Base-by-base conservation (phyloP, 2,797 vertebrate genomes). In the Sebastes trivittatus region DNA sequence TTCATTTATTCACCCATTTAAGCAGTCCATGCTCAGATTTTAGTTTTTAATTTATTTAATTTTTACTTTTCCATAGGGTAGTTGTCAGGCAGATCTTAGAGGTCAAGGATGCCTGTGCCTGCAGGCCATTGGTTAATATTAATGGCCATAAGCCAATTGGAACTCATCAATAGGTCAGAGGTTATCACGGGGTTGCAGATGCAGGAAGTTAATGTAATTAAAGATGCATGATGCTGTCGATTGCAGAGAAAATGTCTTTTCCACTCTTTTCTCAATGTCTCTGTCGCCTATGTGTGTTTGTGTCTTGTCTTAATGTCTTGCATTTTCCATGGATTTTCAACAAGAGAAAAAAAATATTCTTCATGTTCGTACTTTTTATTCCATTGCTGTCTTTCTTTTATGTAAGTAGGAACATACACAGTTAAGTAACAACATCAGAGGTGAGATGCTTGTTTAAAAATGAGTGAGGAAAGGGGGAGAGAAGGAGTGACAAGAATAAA, bases 161-260 rank as follows among this genome's bases (percentile, higher is more conserved):
- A 83, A 73, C 38, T 81, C 88, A 88, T 96, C 95, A 94, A 95
- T 95, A 96, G 94, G 90, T 92, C 93, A 92, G 76, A 81, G 94
- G 94, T 95, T 95, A 95, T 96, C n/a, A 52, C 49, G 56, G 89
- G 83, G 87, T 83, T 94, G 91, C 90, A 88, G 94, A 93, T 88
- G 88, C 89, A 91, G 86, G 88, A 92, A 91, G 89, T 94, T 94
- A 94, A 95, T 93, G 77, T 89, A 89, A 95, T 96, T 95, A 95
- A 91, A 92, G 90, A 92, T 93, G 91, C 87, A 93, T 92, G 82
- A 77, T 81, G 64, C 86, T 89, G 85, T 94, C 87, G 76, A 93
- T 94, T 32, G 68, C 62, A 78, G 72, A 86, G 79, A 93, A 84
- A 90, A 87, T 70, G 80, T 87, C 54, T 79, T 80, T 61, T 38